Percentiles rank a stretch among this genome's conserved stretches.
These are phyloP conservation scores for Cataglyphis rosenhaueri DNA, from an alignment of 2,888 invertebrate genomes.

Conservation along the genomic window DNA sequence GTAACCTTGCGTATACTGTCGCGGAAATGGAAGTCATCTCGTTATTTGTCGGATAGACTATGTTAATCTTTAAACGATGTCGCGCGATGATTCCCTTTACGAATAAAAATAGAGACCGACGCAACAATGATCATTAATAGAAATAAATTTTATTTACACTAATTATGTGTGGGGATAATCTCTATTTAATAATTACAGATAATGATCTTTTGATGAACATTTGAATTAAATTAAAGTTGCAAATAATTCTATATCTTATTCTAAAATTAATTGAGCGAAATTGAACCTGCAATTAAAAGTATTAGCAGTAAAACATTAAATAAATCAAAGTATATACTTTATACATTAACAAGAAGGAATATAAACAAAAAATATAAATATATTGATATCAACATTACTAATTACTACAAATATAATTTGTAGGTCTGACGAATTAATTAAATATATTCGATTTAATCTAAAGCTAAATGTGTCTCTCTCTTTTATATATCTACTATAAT, in stretches of 20 bases:
- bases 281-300: conserved; percentile 1
- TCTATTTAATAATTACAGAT: background rate
- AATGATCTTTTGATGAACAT: background rate
- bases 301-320: background rate
- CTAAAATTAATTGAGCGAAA: conserved; percentile 24
- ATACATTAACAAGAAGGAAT: background rate
- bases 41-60: conserved; percentile 14
- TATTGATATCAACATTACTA: conserved; percentile 20
- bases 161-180: background rate
- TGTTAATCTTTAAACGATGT: conserved; percentile 9
- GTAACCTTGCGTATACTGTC: conserved; percentile 18
- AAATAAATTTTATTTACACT: background rate
- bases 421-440: conserved; percentile 37
- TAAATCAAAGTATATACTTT: conserved; percentile 17
- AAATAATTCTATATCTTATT: conserved; percentile 24
- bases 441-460: conserved; percentile 14
- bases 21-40: conserved; percentile 31
- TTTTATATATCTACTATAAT: background rate
- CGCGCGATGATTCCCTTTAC: background rate
- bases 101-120: background rate
- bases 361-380: conserved; percentile 7
- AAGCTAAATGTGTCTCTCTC: background rate
- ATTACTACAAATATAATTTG: background rate
- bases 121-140: background rate
- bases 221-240: background rate